A percentile compares a stretch with the other conserved stretches of the same genome.
These are phyloP conservation scores for Dromiciops gliroides DNA, from an alignment of 2,113 vertebrate species.

Conservation along the genomic window DNA sequence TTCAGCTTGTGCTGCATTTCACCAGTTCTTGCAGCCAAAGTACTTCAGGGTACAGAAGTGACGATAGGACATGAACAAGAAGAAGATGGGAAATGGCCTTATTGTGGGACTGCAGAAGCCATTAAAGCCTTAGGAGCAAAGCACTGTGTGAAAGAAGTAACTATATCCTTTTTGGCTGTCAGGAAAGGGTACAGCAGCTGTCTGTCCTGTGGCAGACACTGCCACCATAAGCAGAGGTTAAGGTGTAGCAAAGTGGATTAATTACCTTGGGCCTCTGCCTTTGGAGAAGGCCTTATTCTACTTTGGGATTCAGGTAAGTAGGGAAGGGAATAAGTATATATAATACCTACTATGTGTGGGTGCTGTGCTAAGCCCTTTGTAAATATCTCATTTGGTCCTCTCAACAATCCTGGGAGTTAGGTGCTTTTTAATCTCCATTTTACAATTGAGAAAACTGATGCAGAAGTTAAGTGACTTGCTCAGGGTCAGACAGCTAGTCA, in stretches of 20 bases:
- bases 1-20: slow-evolving; percentile 90
- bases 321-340: not conserved
- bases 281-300: not conserved
- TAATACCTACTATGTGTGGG: not conserved
- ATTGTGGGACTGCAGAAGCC: slow-evolving; percentile 87
- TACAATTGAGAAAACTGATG: not conserved
- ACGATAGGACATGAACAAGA: slow-evolving; percentile 92
- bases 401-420: not conserved
- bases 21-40: slow-evolving; percentile 89
- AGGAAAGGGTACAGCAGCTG: not conserved
- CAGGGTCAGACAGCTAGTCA: not conserved
- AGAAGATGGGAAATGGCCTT: slow-evolving; percentile 90
- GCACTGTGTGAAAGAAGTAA: slow-evolving; percentile 88
- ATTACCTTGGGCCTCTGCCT: no score
- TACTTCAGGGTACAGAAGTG: slow-evolving; percentile 88
- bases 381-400: not conserved
- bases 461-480: not conserved
- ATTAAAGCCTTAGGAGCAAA: slow-evolving; percentile 90
- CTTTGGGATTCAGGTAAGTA: not conserved
- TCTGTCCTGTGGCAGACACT: not conserved
- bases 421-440: not conserved
- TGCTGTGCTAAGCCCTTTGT: not conserved
- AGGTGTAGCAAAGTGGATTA: not conserved
- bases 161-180: slow-evolving; percentile 88
- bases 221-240: not conserved